Conservation (phyloP, 2,797 vertebrate species). For the Loris lydekkerianus region DNA sequence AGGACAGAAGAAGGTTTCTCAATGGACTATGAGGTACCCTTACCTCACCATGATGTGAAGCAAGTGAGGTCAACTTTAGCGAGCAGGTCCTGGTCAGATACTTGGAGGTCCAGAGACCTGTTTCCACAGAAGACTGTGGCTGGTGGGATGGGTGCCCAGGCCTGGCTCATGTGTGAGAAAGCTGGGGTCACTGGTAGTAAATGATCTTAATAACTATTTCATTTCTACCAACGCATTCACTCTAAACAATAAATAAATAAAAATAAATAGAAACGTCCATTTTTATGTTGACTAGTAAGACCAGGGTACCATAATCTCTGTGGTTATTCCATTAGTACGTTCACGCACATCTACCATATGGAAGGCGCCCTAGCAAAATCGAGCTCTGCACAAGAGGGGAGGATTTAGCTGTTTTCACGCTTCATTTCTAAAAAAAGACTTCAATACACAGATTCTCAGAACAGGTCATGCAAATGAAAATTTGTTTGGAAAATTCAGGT, state of each 20-base stretch:
- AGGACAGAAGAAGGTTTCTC: not conserved
- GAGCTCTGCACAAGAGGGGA: too few relatives aligned
- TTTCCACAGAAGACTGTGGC: not conserved
- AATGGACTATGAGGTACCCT: not conserved
- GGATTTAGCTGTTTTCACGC: accelerated
- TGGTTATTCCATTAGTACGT: too few relatives aligned
- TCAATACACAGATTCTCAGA: not conserved
- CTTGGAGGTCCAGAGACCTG: not conserved
- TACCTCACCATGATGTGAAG: not conserved
- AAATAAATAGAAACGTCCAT: not conserved
- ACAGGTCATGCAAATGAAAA: not conserved
- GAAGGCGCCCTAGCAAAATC: not conserved
- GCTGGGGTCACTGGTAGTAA: too few relatives aligned
- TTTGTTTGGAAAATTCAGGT: not conserved
- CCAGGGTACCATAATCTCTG: not conserved
- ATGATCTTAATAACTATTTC: not conserved
- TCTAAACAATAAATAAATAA: not conserved
- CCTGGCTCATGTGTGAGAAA: not conserved
- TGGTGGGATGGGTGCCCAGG: not conserved
- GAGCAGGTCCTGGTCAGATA: not conserved
- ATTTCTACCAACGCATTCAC: not conserved
- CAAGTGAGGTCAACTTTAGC: not conserved
- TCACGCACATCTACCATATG: not conserved
- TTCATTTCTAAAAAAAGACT: not conserved
- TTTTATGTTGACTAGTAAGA: not conserved